A percentile compares a stretch with the other conserved stretches of the same genome.
Evolutionary conservation across 92 coral and sea anemone genomes (phyloP).

Genomic region (Epizoanthus stellaris): DNA sequence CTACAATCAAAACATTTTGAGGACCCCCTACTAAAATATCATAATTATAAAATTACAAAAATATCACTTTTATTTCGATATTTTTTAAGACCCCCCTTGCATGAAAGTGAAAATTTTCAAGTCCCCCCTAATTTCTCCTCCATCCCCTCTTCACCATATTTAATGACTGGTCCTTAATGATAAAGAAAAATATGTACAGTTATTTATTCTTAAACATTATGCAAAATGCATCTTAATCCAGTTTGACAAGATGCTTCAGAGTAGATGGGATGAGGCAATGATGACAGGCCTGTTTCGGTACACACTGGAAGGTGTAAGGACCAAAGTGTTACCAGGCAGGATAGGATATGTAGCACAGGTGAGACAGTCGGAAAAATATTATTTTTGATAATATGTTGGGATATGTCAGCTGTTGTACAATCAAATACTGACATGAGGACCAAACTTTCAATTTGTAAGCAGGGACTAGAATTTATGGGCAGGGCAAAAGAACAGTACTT

Average conservation of each 20-base stretch:
- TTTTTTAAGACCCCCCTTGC: background rate
- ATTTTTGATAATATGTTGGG: background rate
- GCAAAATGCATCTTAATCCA: background rate
- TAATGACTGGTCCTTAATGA: background rate
- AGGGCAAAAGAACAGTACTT: too few relatives aligned
- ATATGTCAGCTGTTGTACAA: too few relatives aligned
- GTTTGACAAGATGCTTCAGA: constrained; percentile 55
- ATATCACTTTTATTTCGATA: too few relatives aligned
- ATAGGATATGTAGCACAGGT: constrained; percentile 68
- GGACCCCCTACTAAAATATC: too few relatives aligned
- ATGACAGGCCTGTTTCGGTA: constrained; percentile 54
- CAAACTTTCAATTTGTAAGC: too few relatives aligned
- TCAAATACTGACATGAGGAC: too few relatives aligned
- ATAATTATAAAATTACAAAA: too few relatives aligned
- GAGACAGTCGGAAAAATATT: background rate
- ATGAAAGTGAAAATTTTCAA: background rate
- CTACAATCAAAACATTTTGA: too few relatives aligned
- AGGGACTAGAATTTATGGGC: too few relatives aligned
- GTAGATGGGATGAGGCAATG: constrained; percentile 61
- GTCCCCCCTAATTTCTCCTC: too few relatives aligned
- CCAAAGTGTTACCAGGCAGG: constrained; percentile 60
- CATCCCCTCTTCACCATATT: too few relatives aligned
- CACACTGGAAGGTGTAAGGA: constrained; percentile 58
- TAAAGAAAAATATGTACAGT: background rate
- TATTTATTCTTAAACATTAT: background rate